A percentile compares a stretch with the other conserved stretches of the same genome.
These are phyloP conservation scores for honey bee (Apis mellifera) DNA, from an alignment of 1,140 invertebrate genomes.

Conservation along the genomic window DNA sequence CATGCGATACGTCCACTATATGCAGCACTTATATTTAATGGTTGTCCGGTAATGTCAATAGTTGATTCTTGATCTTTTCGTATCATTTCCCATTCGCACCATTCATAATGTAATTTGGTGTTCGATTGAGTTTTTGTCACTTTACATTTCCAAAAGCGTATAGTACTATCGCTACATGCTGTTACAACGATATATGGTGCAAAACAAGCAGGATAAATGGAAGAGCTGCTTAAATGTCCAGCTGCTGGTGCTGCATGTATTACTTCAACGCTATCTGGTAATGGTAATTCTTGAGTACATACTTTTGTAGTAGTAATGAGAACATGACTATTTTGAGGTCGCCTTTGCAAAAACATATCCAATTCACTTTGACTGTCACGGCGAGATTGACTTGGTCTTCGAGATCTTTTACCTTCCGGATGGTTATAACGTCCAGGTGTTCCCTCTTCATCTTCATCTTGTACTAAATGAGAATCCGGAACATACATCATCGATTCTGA, in stretches of 20 bases:
- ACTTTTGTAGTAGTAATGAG: constrained; percentile 87
- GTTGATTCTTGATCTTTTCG: constrained; percentile 91
- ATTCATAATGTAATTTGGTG: constrained; percentile 87
- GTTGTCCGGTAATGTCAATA: constrained; percentile 93
- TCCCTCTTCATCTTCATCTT: constrained; percentile 88
- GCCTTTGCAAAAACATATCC: constrained; percentile 71
- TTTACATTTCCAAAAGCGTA: constrained; percentile 89
- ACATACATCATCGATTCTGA: constrained; percentile 92
- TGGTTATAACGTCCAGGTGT: constrained; percentile 65
- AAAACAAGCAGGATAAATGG: constrained; percentile 98
- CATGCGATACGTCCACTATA: constrained; percentile 98
- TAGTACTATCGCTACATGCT: constrained; percentile 93
- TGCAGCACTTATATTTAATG: constrained; percentile 96
- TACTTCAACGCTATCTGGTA: constrained; percentile 95
- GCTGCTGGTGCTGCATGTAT: constrained; percentile 96
- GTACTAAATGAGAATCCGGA: constrained; percentile 93
- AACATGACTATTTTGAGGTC: constrained; percentile 81
- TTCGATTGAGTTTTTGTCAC: constrained; percentile 82
- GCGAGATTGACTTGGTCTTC: constrained; percentile 75
- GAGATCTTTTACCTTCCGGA: constrained; percentile 74
- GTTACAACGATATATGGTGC: constrained; percentile 98
- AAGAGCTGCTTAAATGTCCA: constrained; percentile 98
- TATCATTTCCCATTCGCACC: constrained; percentile 95
- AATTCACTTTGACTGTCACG: constrained; percentile 77
- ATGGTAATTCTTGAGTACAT: constrained; percentile 91